These are phyloP conservation scores for Xestoiulus laeticollis DNA, from an alignment of 2,888 invertebrate species.

Conservation along the genomic window DNA sequence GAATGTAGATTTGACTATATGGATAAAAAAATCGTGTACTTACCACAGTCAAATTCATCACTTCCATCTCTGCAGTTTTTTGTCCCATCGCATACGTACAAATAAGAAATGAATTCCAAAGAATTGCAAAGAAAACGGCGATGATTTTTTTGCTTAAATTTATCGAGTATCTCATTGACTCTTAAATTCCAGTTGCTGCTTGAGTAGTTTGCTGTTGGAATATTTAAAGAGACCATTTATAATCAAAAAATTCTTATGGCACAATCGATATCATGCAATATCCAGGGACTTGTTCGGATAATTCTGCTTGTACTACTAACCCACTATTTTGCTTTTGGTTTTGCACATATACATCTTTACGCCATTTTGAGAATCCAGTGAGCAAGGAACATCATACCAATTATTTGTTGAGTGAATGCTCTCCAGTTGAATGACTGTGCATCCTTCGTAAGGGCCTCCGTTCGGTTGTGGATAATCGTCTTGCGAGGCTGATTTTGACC, in stretches of 20 bases:
- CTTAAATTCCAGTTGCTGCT: conserved; percentile 24
- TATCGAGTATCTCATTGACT: conserved; percentile 7
- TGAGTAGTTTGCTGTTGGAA: neutral
- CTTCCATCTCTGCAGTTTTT: conserved; percentile 61
- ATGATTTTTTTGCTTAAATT: conserved; percentile 54
- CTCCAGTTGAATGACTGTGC: conserved; percentile 60
- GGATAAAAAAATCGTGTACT: conserved; percentile 46
- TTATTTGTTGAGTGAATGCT: conserved; percentile 60
- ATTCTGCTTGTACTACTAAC: neutral
- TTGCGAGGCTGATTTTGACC: conserved; percentile 53
- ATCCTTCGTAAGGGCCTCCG: conserved; percentile 61
- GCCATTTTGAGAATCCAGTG: conserved; percentile 58
- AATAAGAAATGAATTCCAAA: conserved; percentile 59
- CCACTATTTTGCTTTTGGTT: conserved; percentile 56
- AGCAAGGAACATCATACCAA: conserved; percentile 62
- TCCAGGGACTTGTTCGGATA: neutral
- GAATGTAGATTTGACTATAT: neutral
- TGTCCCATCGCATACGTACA: conserved; percentile 60
- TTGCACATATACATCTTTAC: conserved; percentile 60
- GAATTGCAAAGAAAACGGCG: conserved; percentile 59
- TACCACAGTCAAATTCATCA: conserved; percentile 60
- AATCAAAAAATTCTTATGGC: neutral
- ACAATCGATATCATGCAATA: neutral
- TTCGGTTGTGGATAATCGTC: conserved; percentile 59
- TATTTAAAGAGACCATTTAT: no score